These are phyloP conservation scores for Formica aserva DNA, from an alignment of 2,888 invertebrate species.

Conservation along the genomic window DNA sequence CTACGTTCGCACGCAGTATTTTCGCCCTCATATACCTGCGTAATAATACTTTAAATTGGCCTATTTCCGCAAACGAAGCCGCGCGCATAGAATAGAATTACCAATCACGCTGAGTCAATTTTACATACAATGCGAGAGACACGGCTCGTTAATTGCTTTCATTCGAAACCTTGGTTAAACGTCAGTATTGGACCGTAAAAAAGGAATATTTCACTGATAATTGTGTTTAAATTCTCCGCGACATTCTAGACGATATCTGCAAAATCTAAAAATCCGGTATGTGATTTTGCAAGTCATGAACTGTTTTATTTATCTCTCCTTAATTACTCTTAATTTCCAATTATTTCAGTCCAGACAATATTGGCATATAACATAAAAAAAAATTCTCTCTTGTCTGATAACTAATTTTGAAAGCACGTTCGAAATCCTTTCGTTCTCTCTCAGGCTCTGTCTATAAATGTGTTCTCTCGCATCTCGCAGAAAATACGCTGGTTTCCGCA, in stretches of 20 bases:
- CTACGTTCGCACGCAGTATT: neutral
- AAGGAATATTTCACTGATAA: neutral
- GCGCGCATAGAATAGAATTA: slow-evolving; percentile 38
- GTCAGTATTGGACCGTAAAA: slow-evolving; percentile 2
- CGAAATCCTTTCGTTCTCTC: neutral
- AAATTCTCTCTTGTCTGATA: neutral
- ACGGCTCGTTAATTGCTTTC: slow-evolving; percentile 27
- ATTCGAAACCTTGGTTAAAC: slow-evolving; percentile 1
- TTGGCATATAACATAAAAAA: neutral
- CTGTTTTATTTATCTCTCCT: neutral
- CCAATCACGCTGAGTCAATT: slow-evolving; percentile 44
- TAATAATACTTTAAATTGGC: slow-evolving; percentile 46
- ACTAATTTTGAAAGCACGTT: slow-evolving; percentile 5
- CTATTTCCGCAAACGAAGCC: slow-evolving; percentile 39
- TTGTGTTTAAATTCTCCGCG: neutral
- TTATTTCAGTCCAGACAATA: neutral
- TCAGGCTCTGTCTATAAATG: neutral
- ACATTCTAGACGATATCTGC: neutral
- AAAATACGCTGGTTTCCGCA: slow-evolving; percentile 20
- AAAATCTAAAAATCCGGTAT: neutral
- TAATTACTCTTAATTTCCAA: neutral
- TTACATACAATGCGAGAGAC: slow-evolving; percentile 15
- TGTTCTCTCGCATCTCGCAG: neutral
- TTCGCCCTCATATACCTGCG: slow-evolving; percentile 27
- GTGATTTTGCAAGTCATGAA: neutral